Percentiles rank a stretch among this genome's conserved stretches.
These are phyloP conservation scores for Speoplatyrhinus poulsoni DNA, from an alignment of 2,113 vertebrate species.

Conservation along the genomic window DNA sequence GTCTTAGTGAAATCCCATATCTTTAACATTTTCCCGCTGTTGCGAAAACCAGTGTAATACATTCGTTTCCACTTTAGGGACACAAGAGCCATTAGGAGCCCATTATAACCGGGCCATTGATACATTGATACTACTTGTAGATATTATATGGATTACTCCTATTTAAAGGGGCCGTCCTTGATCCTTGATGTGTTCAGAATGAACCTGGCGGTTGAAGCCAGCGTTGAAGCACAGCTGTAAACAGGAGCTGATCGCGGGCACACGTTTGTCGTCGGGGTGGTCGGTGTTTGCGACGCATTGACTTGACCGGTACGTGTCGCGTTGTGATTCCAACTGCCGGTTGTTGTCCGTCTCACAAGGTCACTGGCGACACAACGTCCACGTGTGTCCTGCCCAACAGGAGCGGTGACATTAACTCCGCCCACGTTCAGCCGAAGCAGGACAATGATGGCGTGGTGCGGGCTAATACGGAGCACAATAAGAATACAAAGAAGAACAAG, in stretches of 20 bases:
- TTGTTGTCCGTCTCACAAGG: too few relatives aligned
- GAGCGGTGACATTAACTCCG: not conserved
- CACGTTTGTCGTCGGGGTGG: too few relatives aligned
- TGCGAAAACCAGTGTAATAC: constrained; percentile 1
- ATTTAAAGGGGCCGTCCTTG: not conserved
- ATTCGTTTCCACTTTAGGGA: constrained; percentile 7
- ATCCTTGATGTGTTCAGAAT: not conserved
- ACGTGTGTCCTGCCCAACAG: not conserved
- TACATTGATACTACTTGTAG: not conserved
- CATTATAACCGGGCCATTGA: not conserved
- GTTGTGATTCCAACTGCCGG: too few relatives aligned
- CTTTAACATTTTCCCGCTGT: constrained; percentile 69
- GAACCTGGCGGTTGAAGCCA: too few relatives aligned
- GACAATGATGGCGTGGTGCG: constrained; percentile 11
- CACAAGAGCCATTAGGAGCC: not conserved
- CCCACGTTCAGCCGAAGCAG: not conserved
- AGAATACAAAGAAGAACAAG: constrained; percentile 4
- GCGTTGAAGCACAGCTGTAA: too few relatives aligned
- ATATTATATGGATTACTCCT: not conserved
- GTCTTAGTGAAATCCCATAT: constrained; percentile 76
- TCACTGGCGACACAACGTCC: too few relatives aligned
- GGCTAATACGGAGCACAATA: constrained; percentile 33
- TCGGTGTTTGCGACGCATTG: too few relatives aligned
- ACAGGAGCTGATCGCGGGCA: too few relatives aligned
- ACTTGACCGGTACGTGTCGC: too few relatives aligned